Percentiles rank a stretch among this genome's conserved stretches.
Evolutionary conservation across 2,888 invertebrate species (phyloP).

Genomic region (Nomada flava): DNA sequence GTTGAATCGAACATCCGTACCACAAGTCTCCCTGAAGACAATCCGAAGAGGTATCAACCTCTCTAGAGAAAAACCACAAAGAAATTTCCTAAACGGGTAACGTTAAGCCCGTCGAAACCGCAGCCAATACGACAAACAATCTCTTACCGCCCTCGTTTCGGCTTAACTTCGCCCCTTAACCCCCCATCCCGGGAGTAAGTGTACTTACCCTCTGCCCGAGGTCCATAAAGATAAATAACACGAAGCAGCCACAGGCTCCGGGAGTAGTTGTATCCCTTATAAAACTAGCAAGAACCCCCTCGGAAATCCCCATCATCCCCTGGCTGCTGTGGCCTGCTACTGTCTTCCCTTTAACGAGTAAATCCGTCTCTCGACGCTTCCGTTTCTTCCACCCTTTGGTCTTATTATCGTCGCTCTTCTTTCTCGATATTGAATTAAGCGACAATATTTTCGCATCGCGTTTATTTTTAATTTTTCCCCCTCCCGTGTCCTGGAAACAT

Average conservation of each 20-base stretch:
- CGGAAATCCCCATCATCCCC: slow-evolving; percentile 54
- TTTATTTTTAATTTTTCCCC: background rate
- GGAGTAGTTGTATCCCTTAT: slow-evolving; percentile 67
- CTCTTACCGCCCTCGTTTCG: slow-evolving; percentile 80
- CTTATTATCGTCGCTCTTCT: slow-evolving; percentile 37
- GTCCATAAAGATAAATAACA: slow-evolving; percentile 84
- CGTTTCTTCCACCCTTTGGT: slow-evolving; percentile 25
- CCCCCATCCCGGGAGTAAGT: slow-evolving; percentile 76
- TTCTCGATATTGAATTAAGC: slow-evolving; percentile 6
- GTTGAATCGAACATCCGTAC: slow-evolving; percentile 60
- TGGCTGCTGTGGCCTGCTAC: slow-evolving; percentile 2
- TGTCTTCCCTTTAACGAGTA: slow-evolving; percentile 36
- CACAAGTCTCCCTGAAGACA: slow-evolving; percentile 25
- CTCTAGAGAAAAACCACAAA: slow-evolving; percentile 46
- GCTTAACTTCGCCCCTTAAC: slow-evolving; percentile 78
- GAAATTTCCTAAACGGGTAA: slow-evolving; percentile 78
- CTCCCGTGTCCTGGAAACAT: too few relatives aligned
- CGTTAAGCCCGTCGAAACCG: slow-evolving; percentile 78
- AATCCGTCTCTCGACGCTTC: slow-evolving; percentile 47
- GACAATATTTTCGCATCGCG: background rate
- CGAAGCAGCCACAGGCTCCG: slow-evolving; percentile 67
- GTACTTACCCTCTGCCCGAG: slow-evolving; percentile 84
- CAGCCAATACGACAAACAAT: slow-evolving; percentile 83
- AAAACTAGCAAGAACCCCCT: slow-evolving; percentile 63
- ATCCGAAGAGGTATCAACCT: slow-evolving; percentile 43